Percentiles rank a stretch among this genome's conserved stretches.
Evolutionary conservation across 2,797 vertebrate species (phyloP).

Genomic region (Babyrousa celebensis): DNA sequence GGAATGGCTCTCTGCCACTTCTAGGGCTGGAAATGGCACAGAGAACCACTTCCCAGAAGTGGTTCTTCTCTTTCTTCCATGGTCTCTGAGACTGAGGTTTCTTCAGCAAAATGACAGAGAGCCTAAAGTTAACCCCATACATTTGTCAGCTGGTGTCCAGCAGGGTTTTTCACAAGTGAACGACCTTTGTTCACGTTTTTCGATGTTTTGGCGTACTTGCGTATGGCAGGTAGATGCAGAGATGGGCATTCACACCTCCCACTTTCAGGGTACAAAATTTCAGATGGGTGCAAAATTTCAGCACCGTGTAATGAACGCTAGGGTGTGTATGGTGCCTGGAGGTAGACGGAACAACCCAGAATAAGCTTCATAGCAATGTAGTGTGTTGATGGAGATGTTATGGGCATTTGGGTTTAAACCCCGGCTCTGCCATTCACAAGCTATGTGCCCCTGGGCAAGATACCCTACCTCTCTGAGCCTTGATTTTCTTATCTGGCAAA

Average conservation of each 20-base stretch:
- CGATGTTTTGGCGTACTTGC: neutral
- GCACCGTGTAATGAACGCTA: neutral
- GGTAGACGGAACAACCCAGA: neutral
- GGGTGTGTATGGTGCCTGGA: neutral
- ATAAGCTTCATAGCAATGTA: neutral
- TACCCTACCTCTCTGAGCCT: conserved; percentile 13
- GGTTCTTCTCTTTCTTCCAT: neutral
- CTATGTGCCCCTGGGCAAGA: neutral
- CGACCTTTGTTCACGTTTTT: neutral
- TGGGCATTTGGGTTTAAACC: neutral
- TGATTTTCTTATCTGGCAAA: neutral
- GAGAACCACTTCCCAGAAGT: neutral
- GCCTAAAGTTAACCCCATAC: neutral
- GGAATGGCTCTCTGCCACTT: too few relatives aligned
- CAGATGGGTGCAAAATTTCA: neutral
- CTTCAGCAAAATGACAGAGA: neutral
- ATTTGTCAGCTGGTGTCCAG: neutral
- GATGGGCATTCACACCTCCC: neutral
- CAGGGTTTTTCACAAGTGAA: neutral
- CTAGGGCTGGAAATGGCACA: neutral
- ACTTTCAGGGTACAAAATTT: neutral
- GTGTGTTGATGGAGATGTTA: neutral
- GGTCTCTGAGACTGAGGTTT: neutral
- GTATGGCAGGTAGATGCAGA: neutral
- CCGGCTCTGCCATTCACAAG: neutral